Evolutionary conservation across 2,113 vertebrate species (phyloP), one percentile per base, ranked within the genome.

Genomic region (Grammomys surdaster): DNA sequence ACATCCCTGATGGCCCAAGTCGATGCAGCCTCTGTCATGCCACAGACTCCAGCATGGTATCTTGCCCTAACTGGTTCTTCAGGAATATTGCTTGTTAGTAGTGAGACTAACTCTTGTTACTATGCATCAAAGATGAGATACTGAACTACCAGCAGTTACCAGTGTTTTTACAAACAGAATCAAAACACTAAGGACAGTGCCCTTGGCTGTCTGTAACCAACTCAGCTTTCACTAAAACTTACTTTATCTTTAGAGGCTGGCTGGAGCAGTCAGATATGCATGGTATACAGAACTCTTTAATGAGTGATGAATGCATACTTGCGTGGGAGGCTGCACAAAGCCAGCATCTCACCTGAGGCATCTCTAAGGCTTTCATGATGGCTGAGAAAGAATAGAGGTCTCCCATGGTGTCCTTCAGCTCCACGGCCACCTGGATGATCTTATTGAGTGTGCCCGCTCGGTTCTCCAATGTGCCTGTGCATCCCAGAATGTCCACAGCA

Each of bases 321-420:
- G 70, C 96, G 56, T 7, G 1, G 8, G 89, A 85, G 58, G 58
- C 24, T 3, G 28, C 24, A 36, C 82, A 36, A 28, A 78, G 20
- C 89, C 93, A 76, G 60, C 4, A 11, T 40, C 84, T 97, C 98
- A 99, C 99, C 99, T 99, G 99, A 31, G 99, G 99, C 99, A 99
- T 99, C 97, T 99, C 99, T 96, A 99, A 98, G 26, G 99, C 99
- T 97, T 99, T 99, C 99, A 99, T 99, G 97, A 99, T 97, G 51
- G 99, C 99, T 0, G 99, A 99, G 98, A 99, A 99, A 0, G 99
- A 99, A 40, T 99, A 99, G 96, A 99, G 98, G 97, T 99, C 99
- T 36, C 99, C 99, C 98, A 99, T 98, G 0, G 98, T 94, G 93
- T 99, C 99, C 97, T 99, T 99, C 95, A 99, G 98, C 96, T 99